A percentile compares a stretch with the other conserved stretches of the same genome.
phyloP scores from a whole-genome alignment of 1,140 invertebrate species.

The Drosophila athabasca region DNA sequence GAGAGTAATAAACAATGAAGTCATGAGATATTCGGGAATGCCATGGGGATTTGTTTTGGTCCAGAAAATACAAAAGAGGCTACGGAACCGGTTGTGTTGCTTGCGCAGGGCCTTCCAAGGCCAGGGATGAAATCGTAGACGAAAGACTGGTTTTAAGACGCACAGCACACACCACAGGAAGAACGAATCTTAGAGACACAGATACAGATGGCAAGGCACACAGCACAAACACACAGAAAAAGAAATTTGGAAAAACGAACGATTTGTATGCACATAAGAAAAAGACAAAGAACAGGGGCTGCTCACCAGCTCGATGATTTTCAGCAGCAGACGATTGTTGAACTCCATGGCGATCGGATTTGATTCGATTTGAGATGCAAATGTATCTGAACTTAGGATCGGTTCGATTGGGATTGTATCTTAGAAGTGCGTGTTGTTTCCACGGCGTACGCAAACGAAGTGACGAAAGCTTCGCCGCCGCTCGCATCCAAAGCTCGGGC shows the following conservation, averaged over 20 bases:
- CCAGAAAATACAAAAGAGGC: not conserved
- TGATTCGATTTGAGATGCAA: not conserved
- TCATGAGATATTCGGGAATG: conserved; percentile 13
- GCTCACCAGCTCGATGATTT: conserved; percentile 82
- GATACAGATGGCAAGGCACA: too few relatives aligned
- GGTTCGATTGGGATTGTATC: not conserved
- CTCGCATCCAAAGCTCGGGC: conserved; percentile 42
- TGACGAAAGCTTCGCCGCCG: conserved; percentile 32
- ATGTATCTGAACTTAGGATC: conserved; percentile 1
- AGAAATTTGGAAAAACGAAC: too few relatives aligned
- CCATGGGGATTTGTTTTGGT: conserved; percentile 27
- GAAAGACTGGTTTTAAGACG: not conserved
- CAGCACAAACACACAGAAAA: too few relatives aligned
- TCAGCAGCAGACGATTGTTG: conserved; percentile 79
- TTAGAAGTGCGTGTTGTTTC: conserved; percentile 50
- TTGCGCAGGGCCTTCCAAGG: conserved; percentile 7
- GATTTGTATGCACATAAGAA: too few relatives aligned
- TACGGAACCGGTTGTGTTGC: conserved; percentile 17
- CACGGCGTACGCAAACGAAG: conserved; percentile 55
- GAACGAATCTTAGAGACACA: too few relatives aligned
- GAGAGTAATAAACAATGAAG: conserved; percentile 26
- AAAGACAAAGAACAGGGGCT: not conserved
- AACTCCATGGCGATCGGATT: conserved; percentile 66
- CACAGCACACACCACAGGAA: conserved; percentile 29
- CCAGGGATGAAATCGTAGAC: conserved; percentile 7